These are phyloP conservation scores for Hypothenemus hampei DNA, from an alignment of 1,140 invertebrate species.

Conservation along the genomic window DNA sequence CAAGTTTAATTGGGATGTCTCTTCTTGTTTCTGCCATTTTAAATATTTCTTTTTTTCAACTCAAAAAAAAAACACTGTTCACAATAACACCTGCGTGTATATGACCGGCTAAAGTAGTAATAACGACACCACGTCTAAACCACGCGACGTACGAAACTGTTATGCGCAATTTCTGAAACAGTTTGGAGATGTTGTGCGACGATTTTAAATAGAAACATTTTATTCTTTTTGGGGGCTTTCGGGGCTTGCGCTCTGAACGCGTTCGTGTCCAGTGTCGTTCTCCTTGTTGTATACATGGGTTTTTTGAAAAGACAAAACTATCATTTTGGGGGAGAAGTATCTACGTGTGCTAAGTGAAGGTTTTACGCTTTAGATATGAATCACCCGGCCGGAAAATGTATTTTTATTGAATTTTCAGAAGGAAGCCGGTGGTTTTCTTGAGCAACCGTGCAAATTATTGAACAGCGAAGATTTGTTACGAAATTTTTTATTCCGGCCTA, in stretches of 20 bases:
- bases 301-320: neutral
- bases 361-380: neutral
- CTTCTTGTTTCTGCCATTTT: constrained; percentile 57
- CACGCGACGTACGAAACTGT: constrained; percentile 8
- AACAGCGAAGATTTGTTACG: too few relatives aligned
- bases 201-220: constrained; percentile 23
- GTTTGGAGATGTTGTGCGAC: constrained; percentile 2
- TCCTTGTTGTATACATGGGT: neutral
- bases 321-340: neutral
- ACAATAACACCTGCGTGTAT: neutral
- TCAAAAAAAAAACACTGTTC: constrained; percentile 3
- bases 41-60: constrained; percentile 1
- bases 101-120: constrained; percentile 16
- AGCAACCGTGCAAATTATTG: too few relatives aligned
- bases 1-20: constrained; percentile 89
- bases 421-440: too few relatives aligned
- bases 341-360: neutral
- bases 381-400: neutral
- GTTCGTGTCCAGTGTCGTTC: neutral
- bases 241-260: constrained; percentile 3
- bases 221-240: constrained; percentile 10
- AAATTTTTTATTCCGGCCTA: neutral
- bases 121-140: neutral
- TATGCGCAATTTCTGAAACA: constrained; percentile 15
- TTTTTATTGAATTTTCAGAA: neutral